Evolutionary conservation across 2,113 vertebrate species (phyloP), one percentile per base, ranked within the genome.

Genomic region (Clarias magur): DNA sequence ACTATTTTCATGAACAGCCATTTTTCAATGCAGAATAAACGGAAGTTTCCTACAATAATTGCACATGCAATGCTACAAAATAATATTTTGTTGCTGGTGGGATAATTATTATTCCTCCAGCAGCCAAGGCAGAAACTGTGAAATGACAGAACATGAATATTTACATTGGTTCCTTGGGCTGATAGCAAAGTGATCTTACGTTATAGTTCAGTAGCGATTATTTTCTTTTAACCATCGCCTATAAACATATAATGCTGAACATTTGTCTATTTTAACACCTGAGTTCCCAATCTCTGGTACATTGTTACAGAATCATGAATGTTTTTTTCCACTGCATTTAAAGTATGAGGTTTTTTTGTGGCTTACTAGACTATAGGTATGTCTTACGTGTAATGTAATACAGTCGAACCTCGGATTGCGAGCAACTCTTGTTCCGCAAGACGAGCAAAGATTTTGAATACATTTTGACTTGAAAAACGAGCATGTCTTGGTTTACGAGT

Each of bases 171-270:
- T 83, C 11, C 68, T 63, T 68, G 42, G 63, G 48, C 63, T 67
- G 62, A 83, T 54, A 60, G 42, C 81, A 68, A 23, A 67, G 80
- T 65, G 60, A 82, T n/a, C 38, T 27, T 82, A 13, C 48, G 67
- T 82, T 63, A 82, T 38, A 53, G 81, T 83, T 83, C 25, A 60
- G 53, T 63, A 53, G n/a, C 38, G 6, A 27, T 67, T 25, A 17
- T 48, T 68, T 38, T 25, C 11, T 21, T n/a, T 3, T 9, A 83
- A 25, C 13, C 10, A 19, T 23, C 1, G 9, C 42, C n/a, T 30
- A 11, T 30, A 83, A 17, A n/a, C 17, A 30, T 72, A 38, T 84
- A 4, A 34, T 70, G 67, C 67, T 34, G 67, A 17, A 19, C 30
- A 7, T 34, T 70, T 70, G 5, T 70, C 13, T 34, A 34, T 70